Evolutionary conservation across 2,113 vertebrate genomes (phyloP).

Genomic region (Rhea pennata): DNA sequence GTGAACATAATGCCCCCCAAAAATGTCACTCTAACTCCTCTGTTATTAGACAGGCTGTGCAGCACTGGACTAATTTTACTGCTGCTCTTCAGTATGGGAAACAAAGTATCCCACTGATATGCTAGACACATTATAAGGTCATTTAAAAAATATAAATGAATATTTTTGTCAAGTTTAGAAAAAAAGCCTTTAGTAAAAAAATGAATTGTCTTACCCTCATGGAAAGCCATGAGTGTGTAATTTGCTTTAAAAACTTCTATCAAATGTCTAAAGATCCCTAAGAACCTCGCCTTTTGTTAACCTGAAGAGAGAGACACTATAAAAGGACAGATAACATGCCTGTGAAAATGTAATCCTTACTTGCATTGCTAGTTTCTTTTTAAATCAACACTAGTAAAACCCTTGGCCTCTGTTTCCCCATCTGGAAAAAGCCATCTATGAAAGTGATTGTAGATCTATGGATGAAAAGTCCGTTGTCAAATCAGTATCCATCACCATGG

Average conservation of each 20-base stretch:
- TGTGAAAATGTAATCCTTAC: neutral
- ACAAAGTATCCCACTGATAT: neutral
- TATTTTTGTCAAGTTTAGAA: neutral
- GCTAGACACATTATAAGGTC: neutral
- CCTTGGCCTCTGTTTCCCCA: neutral
- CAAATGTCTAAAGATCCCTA: neutral
- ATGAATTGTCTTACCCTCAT: neutral
- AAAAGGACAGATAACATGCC: neutral
- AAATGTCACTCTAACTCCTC: neutral
- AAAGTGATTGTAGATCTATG: neutral
- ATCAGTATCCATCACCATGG: neutral
- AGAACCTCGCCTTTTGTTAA: neutral
- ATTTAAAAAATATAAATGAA: neutral
- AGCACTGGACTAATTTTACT: neutral
- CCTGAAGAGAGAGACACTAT: neutral
- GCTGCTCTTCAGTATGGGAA: neutral
- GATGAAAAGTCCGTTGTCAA: neutral
- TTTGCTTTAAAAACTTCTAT: neutral
- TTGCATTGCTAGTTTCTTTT: neutral
- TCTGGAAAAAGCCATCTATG: neutral
- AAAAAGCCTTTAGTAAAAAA: neutral
- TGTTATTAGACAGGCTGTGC: neutral
- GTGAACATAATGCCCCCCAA: neutral
- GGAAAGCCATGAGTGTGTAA: neutral
- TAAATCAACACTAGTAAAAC: neutral